Base-by-base conservation (phyloP, 2,888 invertebrate genomes). In the Microctonus hyperodae region DNA sequence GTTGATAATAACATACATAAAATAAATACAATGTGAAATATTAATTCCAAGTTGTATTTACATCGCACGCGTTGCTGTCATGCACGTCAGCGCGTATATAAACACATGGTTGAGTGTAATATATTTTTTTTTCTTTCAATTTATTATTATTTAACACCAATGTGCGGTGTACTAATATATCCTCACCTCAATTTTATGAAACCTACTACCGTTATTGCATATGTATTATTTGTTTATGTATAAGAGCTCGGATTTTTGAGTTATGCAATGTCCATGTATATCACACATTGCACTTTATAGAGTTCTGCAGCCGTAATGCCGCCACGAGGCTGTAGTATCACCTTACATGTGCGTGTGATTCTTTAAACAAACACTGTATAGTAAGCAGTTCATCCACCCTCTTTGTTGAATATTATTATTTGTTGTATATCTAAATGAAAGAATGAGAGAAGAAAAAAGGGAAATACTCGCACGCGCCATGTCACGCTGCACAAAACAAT, bases 51-150 rank as follows among this genome's bases (percentile, higher is more conserved):
- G 63, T 63, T 56, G 66, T 71, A 70, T 67, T n/a, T n/a, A n/a
- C n/a, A 71, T 70, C 65, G 69, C 67, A 69, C 70, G 70, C 69
- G 70, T 72, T 63, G 64, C 58, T 67, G 70, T 72, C 72, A 70
- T 69, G 72, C 72, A 69, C 70, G 50, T 58, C 63, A 60, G 70
- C 63, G 70, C 70, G 70, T 72, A 72, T 70, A 70, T 63, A 66
- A 69, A 69, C 69, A 65, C 65, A 65, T 37, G 62, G 61, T 48
- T 59, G 48, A 33, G 48, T 50, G 31, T 2, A 13, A n/a, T 37
- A n/a, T 37, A n/a, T 37, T 31, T 31, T 10, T 35, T 37, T 37
- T 37, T 37, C 37, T 11, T 37, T n/a, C n/a, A 0, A n/a, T n/a
- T n/a, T n/a, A 37, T 50, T 51, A 51, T 57, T 50, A 50, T 20